Evolutionary conservation across 2,113 vertebrate genomes (phyloP), one percentile per base, ranked within the genome.

Genomic region (Chlorodrepanis virens): DNA sequence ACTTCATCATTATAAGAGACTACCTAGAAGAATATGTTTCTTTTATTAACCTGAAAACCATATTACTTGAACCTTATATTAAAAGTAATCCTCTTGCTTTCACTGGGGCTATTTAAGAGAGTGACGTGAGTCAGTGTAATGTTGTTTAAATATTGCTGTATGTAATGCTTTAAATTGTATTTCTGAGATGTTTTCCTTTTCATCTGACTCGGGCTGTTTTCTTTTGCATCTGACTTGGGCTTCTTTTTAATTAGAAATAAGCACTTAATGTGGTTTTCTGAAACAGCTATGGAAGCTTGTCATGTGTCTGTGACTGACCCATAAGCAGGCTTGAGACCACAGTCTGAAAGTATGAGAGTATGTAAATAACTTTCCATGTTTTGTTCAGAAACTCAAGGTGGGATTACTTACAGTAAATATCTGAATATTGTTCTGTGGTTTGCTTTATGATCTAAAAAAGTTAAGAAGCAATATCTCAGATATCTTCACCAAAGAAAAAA

Each of bases 21-120:
- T 83, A 79, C 29, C 33, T 91, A 35, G 28, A 93, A 87, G 56
- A 95, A 90, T 90, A 67, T 17, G 4, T 84, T 56, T 68, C 31
- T 84, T 89, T 94, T 89, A 76, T 95, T 93, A 88, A 83, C 42
- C n/a, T 72, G 53, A 75, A 91, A 70, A 83, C 37, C 12, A 6
- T 68, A 29, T 49, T 87, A 16, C 59, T 93, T 94, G 35, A 53
- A 37, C 50, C 25, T 82, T 84, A 44, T 44, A 47, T 78, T 82
- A 47, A 56, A 83, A 83, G 39, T 89, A 12, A 90, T 52, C n/a
- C 31, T 49, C 3, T 60, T 91, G 29, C 53, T 85, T 89, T 91
- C 53, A 54, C 20, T 65, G 19, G 54, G 54, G 27, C 31, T 85
- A 11, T 91, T 71, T 89, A 49, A 84, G 52, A 68, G 8, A 77